Base-by-base conservation (phyloP, 2,113 vertebrate species). In the Nothobranchius furzeri region DNA sequence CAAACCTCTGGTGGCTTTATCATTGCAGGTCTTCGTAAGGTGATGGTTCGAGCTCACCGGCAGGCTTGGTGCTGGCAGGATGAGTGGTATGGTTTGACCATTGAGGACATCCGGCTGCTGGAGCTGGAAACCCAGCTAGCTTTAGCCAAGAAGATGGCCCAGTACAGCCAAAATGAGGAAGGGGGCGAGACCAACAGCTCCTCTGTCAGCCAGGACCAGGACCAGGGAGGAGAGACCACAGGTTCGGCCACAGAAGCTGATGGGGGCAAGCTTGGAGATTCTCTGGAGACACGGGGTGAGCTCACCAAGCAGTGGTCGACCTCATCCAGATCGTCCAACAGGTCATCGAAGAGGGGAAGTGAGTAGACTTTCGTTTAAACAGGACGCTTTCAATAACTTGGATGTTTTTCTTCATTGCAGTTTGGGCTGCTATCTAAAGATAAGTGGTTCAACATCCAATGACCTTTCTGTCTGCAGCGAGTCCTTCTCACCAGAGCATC, bases 41-140 rank as follows among this genome's bases (percentile, higher is more conserved):
- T 98, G 70, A 99, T 99, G 97, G 95, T 99, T 1, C 91, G 97
- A 24, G 98, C 98, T 7, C 98, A 99, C 85, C 91, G 97, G 5
- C 98, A 99, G 89, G 98, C 98, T 0, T 99, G 98, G 98, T 99
- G 98, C 90, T 99, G 98, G 98, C 98, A 99, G 91, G 98, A 99
- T 0, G 97, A 99, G 53, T 99, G 98, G 98, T 98, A 93, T 0
- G 97, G 98, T 43, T 94, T 99, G 69, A 98, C 93, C 85, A 99
- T 99, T 0, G 96, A 98, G 75, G 95, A 99, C 86, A 98, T 99
- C 87, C 83, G 97, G 68, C 95, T 91, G 87, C 93, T 99, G 86
- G 98, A 99, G 92, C 95, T 95, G 83, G 97, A 99, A 89, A 95
- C 95, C 0, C 98, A 99, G 90, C 79, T 98, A 73, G 95, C 96